Evolutionary conservation across 2,113 vertebrate species (phyloP), one percentile per base, ranked within the genome.

Genomic region (Haemorhous mexicanus): DNA sequence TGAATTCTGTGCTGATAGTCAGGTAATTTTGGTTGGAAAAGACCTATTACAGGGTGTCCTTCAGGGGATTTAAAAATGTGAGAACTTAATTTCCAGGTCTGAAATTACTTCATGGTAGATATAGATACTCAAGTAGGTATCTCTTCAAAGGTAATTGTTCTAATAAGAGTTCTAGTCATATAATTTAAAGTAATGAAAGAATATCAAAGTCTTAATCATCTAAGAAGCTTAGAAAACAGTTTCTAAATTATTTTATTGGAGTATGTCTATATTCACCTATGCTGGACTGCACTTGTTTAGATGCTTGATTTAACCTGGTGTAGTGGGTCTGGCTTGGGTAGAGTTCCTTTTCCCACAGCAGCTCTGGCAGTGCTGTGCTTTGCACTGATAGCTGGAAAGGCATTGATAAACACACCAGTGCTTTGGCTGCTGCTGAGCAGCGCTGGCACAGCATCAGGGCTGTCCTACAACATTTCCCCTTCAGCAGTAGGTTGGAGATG

Each of bases 361-460:
- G 32, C 16, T 41, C 14, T n/a, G 8, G 11, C 15, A 44, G 8
- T 13, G 4, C 22, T 56, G 19, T 44, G 23, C 11, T 44, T n/a
- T 63, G 32, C 13, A 3, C 22, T 39, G 49, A 24, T n/a, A 39
- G 11, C 27, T 64, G 9, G 28, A 63, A 52, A n/a, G 27, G 20
- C 2, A 0, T 8, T 58, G 49, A 16, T 23, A 22, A 44, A 39
- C 14, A 32, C 24, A n/a, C 4, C 68, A 16, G 4, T 49, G 41
- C 49, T 61, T 85, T 43, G 20, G 20, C 4, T 35, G 9, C 59
- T 22, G 19, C 4, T 46, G 24, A 39, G 50, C 20, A 44, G 13
- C 0, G 0, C 22, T 37, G 13, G 4, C 22, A 9, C 28, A 66
- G 3, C 46, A 41, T 22, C 26, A 28, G 9, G 8, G 22, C 18